Conservation (phyloP, 2,797 vertebrate genomes). For the Sus cebifrons region DNA sequence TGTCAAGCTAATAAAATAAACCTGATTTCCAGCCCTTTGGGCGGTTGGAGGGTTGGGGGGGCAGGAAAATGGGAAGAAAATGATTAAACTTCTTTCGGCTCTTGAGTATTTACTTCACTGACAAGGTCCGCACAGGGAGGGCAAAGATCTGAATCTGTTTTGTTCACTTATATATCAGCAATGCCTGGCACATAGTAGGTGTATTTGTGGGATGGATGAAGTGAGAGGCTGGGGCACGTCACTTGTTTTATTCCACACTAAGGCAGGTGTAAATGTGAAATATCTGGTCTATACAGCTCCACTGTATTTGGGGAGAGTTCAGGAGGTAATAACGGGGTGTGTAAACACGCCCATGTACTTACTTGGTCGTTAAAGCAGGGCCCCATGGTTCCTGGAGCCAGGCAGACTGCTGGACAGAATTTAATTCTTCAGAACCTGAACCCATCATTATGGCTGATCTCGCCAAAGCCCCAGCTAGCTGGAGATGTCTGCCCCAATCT, state of each 20-base stretch:
- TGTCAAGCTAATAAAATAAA: background rate
- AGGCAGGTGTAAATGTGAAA: background rate
- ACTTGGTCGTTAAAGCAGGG: constrained; percentile 65
- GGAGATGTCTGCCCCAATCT: background rate
- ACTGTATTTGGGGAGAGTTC: background rate
- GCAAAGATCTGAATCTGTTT: background rate
- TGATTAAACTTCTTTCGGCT: constrained; percentile 2
- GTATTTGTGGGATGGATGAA: background rate
- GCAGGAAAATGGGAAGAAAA: constrained; percentile 9
- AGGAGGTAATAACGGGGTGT: constrained; percentile 67
- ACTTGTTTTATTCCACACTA: background rate
- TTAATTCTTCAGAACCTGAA: constrained; percentile 54
- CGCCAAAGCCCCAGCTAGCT: background rate
- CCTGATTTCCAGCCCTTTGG: background rate
- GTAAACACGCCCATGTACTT: background rate
- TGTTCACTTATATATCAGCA: background rate
- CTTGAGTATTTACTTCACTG: background rate
- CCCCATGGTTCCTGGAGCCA: constrained; percentile 57
- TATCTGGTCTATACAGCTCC: background rate
- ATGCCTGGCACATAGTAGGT: background rate
- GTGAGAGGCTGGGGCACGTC: background rate
- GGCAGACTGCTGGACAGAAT: constrained; percentile 10
- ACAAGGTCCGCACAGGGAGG: background rate
- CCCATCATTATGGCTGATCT: constrained; percentile 46
- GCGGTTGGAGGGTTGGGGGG: background rate